These are phyloP conservation scores for Cariama cristata DNA, from an alignment of 2,113 vertebrate species.

Conservation along the genomic window DNA sequence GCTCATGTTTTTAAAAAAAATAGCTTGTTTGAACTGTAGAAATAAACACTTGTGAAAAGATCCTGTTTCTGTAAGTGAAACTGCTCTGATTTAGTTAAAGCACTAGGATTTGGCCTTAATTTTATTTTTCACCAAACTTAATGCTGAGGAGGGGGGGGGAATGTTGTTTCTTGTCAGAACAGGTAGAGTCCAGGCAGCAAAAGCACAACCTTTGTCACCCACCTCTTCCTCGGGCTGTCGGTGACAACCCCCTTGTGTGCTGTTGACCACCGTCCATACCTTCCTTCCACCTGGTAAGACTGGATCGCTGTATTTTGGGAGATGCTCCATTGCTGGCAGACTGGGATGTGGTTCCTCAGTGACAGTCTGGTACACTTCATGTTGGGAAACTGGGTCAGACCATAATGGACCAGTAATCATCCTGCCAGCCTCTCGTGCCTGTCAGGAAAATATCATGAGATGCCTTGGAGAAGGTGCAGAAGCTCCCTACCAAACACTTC, in stretches of 20 bases:
- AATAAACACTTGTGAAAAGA: slow-evolving; percentile 31
- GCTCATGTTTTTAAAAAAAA: background rate
- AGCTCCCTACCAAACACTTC: background rate
- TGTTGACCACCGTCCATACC: background rate
- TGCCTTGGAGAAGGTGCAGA: background rate
- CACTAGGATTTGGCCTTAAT: background rate
- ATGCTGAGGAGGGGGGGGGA: background rate
- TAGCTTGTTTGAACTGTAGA: background rate
- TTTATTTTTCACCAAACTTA: slow-evolving; percentile 11
- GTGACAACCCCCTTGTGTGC: background rate
- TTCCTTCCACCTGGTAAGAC: background rate
- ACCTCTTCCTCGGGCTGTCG: background rate
- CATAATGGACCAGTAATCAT: background rate
- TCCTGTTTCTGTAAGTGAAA: background rate
- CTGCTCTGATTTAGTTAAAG: slow-evolving; percentile 19
- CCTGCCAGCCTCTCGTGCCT: background rate
- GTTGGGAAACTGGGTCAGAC: background rate
- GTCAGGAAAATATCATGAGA: background rate
- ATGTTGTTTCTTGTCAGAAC: background rate
- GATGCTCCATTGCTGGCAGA: background rate
- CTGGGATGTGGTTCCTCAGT: background rate
- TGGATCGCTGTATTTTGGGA: background rate
- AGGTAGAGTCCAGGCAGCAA: background rate
- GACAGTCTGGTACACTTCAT: background rate
- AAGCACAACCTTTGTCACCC: background rate